Base-by-base conservation (phyloP, 2,888 invertebrate species). In the Diplolepis rosae region DNA sequence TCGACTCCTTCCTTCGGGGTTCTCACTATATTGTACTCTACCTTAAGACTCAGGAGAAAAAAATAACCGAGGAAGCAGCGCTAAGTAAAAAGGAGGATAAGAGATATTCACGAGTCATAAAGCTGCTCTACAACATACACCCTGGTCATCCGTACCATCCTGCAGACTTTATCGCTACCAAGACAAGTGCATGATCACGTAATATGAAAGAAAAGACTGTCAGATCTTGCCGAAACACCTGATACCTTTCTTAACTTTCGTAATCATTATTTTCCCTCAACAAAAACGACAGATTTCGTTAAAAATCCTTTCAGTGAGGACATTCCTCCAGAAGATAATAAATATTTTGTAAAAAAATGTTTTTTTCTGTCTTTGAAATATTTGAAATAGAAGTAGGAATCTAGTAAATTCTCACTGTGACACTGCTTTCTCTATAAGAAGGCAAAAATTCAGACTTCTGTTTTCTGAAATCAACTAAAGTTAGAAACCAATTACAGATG, bases 71-170 rank as follows among this genome's bases (percentile, higher is more conserved):
- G 56, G 45, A 69, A 51, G 68, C 30, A 30, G 35, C 65, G 48
- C 11, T 48, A 39, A 56, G 50, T 45, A 69, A 54, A 71, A 68
- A 71, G 27, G 75, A 71, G 72, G 69, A 70, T 65, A 77, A 72
- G 75, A 83, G 82, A 85, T 84, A 84, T 84, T 85, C 85, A 84
- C 84, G 84, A 82, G 79, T 82, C 85, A 84, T 85, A 85, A 84
- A 85, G 82, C 82, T 82, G 76, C 77, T 78, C 77, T 81, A 79
- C 78, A 79, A 77, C 77, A 77, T 78, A 69, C 71, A 68, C 75
- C 11, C 24, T 61, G 61, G 15, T 39, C 61, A 61, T 39, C 61
- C 61, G n/a, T n/a, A n/a, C n/a, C n/a, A n/a, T n/a, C n/a, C n/a
- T n/a, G 22, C 3, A 11, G 61, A 61, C 61, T 61, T 61, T 61